These are phyloP conservation scores for Elymnias hypermnestra DNA, from an alignment of 1,140 invertebrate species.

Conservation along the genomic window DNA sequence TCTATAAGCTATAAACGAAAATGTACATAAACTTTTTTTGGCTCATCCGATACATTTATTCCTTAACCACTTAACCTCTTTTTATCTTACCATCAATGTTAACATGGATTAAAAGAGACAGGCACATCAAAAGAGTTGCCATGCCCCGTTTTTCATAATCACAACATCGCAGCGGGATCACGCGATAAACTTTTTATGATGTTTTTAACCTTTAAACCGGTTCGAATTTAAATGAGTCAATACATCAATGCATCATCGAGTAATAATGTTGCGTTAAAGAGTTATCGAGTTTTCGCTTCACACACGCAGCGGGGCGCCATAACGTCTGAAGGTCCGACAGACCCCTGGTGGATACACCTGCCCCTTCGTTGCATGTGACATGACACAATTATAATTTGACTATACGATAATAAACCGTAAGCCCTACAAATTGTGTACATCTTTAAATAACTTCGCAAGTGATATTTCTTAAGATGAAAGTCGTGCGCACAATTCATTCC, in stretches of 20 bases:
- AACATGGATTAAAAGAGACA: conserved; percentile 10
- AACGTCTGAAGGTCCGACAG: conserved; percentile 45
- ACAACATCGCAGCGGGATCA: conserved; percentile 40
- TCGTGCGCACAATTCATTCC: conserved; percentile 39
- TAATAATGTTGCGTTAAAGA: conserved; percentile 47
- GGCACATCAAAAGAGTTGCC: conserved; percentile 8
- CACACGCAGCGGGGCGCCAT: conserved; percentile 48
- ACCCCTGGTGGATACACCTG: conserved; percentile 46
- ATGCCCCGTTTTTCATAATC: conserved; percentile 35
- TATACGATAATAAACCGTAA: conserved; percentile 34
- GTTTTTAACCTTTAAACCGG: conserved; percentile 61
- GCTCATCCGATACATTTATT: no score
- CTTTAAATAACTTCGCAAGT: conserved; percentile 17
- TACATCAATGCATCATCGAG: conserved; percentile 56
- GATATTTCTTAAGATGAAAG: conserved; percentile 26
- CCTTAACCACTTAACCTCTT: no score
- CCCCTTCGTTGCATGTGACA: conserved; percentile 47
- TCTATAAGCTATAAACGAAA: no score
- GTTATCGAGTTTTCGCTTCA: conserved; percentile 53
- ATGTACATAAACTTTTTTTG: no score
- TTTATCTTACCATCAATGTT: conserved; percentile 7
- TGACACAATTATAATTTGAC: conserved; percentile 37
- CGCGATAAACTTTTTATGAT: conserved; percentile 46
- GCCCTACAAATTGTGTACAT: conserved; percentile 30
- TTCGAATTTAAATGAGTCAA: conserved; percentile 65